Evolutionary conservation across 2,797 vertebrate species (phyloP).

Genomic region (Limosa lapponica): DNA sequence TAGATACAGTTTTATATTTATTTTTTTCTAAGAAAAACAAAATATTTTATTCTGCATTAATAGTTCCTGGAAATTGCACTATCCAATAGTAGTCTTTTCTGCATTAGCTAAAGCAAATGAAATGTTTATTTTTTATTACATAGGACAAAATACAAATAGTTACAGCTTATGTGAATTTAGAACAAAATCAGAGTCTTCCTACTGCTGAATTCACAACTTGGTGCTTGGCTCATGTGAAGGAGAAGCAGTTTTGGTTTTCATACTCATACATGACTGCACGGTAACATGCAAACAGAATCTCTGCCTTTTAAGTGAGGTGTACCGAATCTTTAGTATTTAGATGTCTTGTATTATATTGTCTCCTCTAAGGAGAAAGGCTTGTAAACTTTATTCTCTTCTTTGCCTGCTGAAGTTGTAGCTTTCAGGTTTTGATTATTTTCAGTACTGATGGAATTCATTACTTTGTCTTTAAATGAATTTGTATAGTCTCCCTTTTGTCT

Average conservation of each 20-base stretch:
- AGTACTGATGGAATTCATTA: neutral
- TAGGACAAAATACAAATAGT: neutral
- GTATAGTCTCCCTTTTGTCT: neutral
- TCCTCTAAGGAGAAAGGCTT: neutral
- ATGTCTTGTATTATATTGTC: neutral
- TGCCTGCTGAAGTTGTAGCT: neutral
- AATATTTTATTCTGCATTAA: neutral
- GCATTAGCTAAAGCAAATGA: neutral
- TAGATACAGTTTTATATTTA: neutral
- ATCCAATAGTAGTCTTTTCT: neutral
- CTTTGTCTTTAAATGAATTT: neutral
- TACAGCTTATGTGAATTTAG: neutral
- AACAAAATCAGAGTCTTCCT: neutral
- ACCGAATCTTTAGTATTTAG: neutral
- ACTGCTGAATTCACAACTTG: neutral
- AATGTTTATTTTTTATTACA: neutral
- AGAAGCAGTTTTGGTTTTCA: neutral
- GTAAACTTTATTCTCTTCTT: neutral
- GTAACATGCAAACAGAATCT: neutral
- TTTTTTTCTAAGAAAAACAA: neutral
- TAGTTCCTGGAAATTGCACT: neutral
- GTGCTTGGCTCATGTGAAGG: neutral
- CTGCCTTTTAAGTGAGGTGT: neutral
- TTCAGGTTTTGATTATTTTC: neutral
- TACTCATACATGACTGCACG: accelerated